Percentiles rank a stretch among this genome's conserved stretches.
Evolutionary conservation across 2,888 invertebrate genomes (phyloP).

Genomic region (Plebejus anna): DNA sequence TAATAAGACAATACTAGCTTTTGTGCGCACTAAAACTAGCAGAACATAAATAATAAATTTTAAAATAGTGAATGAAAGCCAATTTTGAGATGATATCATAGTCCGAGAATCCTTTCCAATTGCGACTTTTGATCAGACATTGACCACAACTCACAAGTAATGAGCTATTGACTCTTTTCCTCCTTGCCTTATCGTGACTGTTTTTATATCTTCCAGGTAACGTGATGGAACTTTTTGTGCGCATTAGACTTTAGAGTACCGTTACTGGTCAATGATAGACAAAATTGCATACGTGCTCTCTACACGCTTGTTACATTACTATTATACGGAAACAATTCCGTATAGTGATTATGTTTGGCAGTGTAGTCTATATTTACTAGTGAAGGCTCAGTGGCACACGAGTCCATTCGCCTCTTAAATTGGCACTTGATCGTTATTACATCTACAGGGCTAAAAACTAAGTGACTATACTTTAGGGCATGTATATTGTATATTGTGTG

Average conservation of each 20-base stretch:
- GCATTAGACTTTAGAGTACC: not conserved
- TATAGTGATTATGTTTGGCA: not conserved
- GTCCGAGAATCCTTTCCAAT: not conserved
- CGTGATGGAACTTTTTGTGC: constrained; percentile 22
- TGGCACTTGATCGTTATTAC: not conserved
- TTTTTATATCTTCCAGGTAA: constrained; percentile 24
- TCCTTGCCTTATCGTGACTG: not conserved
- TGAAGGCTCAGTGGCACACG: not conserved
- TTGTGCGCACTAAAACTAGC: too few relatives aligned
- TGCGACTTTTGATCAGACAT: not conserved
- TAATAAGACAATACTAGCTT: too few relatives aligned
- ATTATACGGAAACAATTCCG: not conserved
- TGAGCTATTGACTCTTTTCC: not conserved
- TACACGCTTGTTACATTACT: not conserved
- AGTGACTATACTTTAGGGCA: too few relatives aligned
- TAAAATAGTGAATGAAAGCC: not conserved
- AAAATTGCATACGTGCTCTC: constrained; percentile 19
- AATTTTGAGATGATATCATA: not conserved
- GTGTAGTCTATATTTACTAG: not conserved
- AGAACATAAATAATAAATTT: too few relatives aligned
- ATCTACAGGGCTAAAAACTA: too few relatives aligned
- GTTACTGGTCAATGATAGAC: constrained; percentile 20
- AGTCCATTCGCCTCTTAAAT: not conserved
- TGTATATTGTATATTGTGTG: too few relatives aligned
- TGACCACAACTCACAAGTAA: not conserved